Evolutionary conservation across 2,113 vertebrate species (phyloP), one percentile per base, ranked within the genome.

Genomic region (Vimba vimba): DNA sequence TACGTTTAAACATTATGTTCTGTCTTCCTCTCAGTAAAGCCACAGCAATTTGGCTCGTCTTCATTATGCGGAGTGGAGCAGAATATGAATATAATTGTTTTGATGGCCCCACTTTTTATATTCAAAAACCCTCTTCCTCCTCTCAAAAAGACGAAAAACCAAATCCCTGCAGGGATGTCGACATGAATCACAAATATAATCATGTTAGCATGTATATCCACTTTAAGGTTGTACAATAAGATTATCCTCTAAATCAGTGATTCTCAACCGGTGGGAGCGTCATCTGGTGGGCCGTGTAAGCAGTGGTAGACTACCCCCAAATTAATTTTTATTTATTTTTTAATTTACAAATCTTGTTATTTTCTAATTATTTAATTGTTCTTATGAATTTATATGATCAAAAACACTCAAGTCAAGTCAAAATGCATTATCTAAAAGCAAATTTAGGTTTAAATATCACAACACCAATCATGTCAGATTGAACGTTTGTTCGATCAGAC

Each of bases 151-250:
- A 30, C 0, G 60, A 45, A 64, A 64, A 78, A 82, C 50, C 64
- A 82, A 77, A 62, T 62, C 84, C 82, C 79, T 47, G 73, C 23
- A 3, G 84, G 55, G 43, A 55, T 27, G 39, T 79, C 60, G 66
- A 88, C 79, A 79, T 79, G 87, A 79, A 86, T 83, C 78, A 64
- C 87, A 86, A 88, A 88, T 68, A 86, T 83, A 86, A 88, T 88
- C 62, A 74, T n/a, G 66, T 83, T 84, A 86, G 79, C 82, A 79
- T 50, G 87, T 71, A 79, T 82, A 79, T 78, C 75, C 64, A 10
- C 75, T 85, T 66, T 25, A 75, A 60, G 27, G 71, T 55, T 75
- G 82, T 78, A 88, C 79, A 83, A 10, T 86, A 76, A 55, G 55
- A 83, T 86, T 88, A 88, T 83, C 66, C 64, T 62, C 62, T 85